Percentiles rank a stretch among this genome's conserved stretches.
Conservation (phyloP, 2,797 vertebrate species). For the Manis javanica region DNA sequence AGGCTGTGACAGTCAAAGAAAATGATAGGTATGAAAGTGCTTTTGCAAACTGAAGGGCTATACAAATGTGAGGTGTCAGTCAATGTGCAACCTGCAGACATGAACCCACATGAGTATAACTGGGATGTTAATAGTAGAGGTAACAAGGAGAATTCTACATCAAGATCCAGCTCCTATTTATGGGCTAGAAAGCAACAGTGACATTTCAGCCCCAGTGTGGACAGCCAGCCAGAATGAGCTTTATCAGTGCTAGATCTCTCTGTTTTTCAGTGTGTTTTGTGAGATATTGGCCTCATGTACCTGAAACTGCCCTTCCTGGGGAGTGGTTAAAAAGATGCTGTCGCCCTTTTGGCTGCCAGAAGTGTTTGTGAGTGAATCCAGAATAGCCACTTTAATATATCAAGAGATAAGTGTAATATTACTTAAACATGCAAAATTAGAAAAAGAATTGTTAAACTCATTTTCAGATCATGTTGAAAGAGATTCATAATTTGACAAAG, state of each 20-base stretch:
- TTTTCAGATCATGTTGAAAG: slow-evolving; percentile 75
- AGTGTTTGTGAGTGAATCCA: not conserved
- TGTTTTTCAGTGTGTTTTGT: not conserved
- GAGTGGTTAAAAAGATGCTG: slow-evolving; percentile 47
- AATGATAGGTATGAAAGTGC: not conserved
- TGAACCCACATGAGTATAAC: not conserved
- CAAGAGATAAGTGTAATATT: slow-evolving; percentile 24
- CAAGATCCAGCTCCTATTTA: not conserved
- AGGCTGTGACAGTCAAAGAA: not conserved
- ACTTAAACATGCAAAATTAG: slow-evolving; percentile 61
- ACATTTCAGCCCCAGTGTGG: not conserved
- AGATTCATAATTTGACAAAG: slow-evolving; percentile 71
- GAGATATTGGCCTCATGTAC: not conserved
- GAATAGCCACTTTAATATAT: slow-evolving; percentile 41
- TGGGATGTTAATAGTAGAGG: not conserved
- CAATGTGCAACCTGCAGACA: not conserved
- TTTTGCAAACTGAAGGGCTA: not conserved
- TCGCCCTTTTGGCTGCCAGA: not conserved
- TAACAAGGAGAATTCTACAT: not conserved
- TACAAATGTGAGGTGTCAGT: not conserved
- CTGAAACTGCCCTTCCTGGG: not conserved
- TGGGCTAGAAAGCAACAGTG: not conserved
- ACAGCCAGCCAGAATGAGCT: not conserved
- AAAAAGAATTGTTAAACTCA: slow-evolving; percentile 56
- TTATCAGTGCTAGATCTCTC: not conserved